Evolutionary conservation across 2,888 invertebrate genomes (phyloP).

Genomic region (Pseudolycoriella hygida): DNA sequence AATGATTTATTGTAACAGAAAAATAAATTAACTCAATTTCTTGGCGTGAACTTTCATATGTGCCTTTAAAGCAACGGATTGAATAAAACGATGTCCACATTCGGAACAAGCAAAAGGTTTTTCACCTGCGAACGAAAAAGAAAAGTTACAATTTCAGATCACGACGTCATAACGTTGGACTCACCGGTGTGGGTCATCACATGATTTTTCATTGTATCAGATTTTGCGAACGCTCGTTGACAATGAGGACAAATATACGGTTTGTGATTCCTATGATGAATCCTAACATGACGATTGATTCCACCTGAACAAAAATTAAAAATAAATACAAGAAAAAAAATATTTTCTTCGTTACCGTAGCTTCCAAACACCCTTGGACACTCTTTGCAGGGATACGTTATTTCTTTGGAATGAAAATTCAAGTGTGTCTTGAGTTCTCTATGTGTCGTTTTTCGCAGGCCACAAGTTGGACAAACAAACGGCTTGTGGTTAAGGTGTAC

Average conservation of each 20-base stretch:
- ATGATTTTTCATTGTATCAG: not conserved
- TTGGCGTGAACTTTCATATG: too few species aligned
- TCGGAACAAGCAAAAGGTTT: too few species aligned
- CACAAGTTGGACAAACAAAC: constrained; percentile 7
- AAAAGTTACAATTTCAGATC: too few species aligned
- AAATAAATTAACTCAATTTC: too few species aligned
- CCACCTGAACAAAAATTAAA: too few species aligned
- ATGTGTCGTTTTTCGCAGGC: not conserved
- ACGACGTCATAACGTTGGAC: too few species aligned
- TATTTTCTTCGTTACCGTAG: not conserved
- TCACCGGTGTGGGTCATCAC: not conserved
- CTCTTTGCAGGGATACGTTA: not conserved
- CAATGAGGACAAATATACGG: too few species aligned
- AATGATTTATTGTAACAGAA: too few species aligned
- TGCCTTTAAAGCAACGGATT: too few species aligned
- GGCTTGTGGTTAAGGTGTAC: constrained; percentile 7
- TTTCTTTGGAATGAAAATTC: constrained; percentile 4
- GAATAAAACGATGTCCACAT: too few species aligned
- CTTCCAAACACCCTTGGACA: constrained; percentile 2
- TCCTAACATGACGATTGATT: not conserved
- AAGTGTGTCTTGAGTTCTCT: constrained; percentile 2
- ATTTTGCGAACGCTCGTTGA: not conserved
- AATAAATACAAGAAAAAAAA: not conserved
- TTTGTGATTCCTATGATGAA: too few species aligned
- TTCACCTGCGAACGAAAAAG: too few species aligned